Conservation (phyloP, 2,113 vertebrate genomes). For the Ivindomyrus marchei region DNA sequence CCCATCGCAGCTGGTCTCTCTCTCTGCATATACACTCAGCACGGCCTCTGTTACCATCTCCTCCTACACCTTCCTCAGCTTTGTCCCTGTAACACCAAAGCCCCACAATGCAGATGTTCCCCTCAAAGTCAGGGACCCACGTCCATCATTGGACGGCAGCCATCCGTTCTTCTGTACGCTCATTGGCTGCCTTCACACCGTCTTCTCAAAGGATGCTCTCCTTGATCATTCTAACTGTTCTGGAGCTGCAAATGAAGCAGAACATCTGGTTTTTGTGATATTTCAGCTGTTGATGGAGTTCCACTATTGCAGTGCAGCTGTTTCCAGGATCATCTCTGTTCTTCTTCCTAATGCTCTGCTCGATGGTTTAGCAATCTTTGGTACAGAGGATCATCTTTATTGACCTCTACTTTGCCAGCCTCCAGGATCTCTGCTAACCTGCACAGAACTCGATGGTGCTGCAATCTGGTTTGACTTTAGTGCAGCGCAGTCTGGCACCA, state of each 20-base stretch:
- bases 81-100: not conserved
- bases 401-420: not conserved
- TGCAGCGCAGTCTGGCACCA: not conserved
- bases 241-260: not conserved
- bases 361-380: not conserved
- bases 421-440: not conserved
- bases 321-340: not conserved
- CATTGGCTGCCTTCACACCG: not conserved
- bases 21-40: not conserved
- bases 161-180: not conserved
- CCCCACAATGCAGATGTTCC: not conserved
- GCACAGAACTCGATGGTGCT: not conserved
- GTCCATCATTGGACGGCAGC: not conserved
- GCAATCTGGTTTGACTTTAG: not conserved
- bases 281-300: not conserved
- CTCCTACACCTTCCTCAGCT: not conserved
- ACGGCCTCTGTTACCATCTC: not conserved
- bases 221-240: not conserved
- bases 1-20: not conserved
- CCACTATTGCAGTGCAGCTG: not conserved
- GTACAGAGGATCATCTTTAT: not conserved
- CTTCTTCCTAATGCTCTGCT: not conserved
- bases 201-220: not conserved
- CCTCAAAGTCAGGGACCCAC: not conserved
- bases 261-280: not conserved